Base-by-base conservation (phyloP, 92 coral and sea anemone genomes). In the Scolanthus callimorphus region DNA sequence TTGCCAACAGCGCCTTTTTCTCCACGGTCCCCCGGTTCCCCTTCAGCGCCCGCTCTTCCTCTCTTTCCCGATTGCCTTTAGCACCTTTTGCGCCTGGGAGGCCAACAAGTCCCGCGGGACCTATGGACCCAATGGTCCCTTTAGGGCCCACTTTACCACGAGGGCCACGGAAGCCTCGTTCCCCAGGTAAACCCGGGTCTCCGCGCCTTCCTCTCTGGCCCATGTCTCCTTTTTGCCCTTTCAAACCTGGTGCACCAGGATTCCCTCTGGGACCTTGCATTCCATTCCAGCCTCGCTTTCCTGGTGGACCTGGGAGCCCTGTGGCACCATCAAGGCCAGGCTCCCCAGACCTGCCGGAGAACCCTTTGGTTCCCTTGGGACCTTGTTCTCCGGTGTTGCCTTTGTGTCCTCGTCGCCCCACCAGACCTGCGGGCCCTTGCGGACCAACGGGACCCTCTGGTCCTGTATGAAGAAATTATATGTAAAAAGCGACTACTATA, bases 181-280 rank as follows among this genome's bases (percentile, higher is more conserved):
- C 62, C 4, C 73, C 73, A 13, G 29, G 60, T 39, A 37, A 44
- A 0, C 73, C 73, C 12, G 51, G 41, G 17, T 25, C 53, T 17
- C 73, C 73, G n/a, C 54, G 44, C 27, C 43, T 67, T 15, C 73
- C 73, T 25, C 63, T 54, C 22, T 39, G 66, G 13, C 67, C 66
- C 63, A 19, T 27, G 59, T 69, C 76, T 20, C 76, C 76, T 60
- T 57, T 69, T 28, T 30, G 54, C 24, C 76, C 76, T 27, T 67
- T 25, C 3, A 38, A 17, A 11, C 73, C 73, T 3, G 73, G 55
- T 0, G 29, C 26, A 39, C 73, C 73, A 34, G 62, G 52, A n/a
- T 51, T n/a, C 4, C 73, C 73, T 1, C 27, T 47, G 1, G 27
- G 8, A 22, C 73, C 73, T 25, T 39, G 60, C 2, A 28, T 17